Base-by-base conservation (phyloP, 2,113 vertebrate genomes). In the Pseudonaja textilis region DNA sequence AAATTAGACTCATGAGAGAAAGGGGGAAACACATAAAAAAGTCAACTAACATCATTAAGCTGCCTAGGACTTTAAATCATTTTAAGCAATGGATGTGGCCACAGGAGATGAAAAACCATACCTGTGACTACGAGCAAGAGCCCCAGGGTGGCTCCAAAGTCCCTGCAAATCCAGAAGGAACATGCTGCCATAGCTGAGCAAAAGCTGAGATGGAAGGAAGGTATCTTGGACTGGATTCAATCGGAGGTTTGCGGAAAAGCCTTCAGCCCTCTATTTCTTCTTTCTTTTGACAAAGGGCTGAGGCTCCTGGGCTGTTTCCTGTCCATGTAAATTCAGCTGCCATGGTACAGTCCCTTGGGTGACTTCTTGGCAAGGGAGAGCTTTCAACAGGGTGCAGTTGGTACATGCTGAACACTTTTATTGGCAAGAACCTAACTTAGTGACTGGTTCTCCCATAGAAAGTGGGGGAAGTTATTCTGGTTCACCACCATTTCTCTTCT, bases 321-420 rank as follows among this genome's bases (percentile, higher is more conserved):
- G 96, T 93, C 93, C 90, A 96, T 97, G 96, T 95, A 97, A 96
- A 96, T 96, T 23, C 85, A 95, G 93, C 85, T 26, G 0, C 0
- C 0, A 0, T 5, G 96, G 94, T 95, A 96, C 91, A 95, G 96
- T 93, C 96, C 96, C 95, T 22, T 34, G 85, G 0, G 23, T 81
- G 91, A 94, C 69, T 8, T 1, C 42, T 64, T 1, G 61, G 26
- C 61, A 26, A 29, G 26, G 26, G 26, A 29, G 10, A 6, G 45
- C 91, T 96, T 96, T 94, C 95, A 96, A 96, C 95, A 93, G 0
- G 0, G 34, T 2, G 0, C 94, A 95, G 92, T 92, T 89, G 0
- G 87, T n/a, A 61, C 87, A 86, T 0, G 1, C 39, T 59, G 85
- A 85, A 1, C 2, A 16, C 12, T 57, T 16, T 90, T 50, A 54